Evolutionary conservation across 1,140 invertebrate species (phyloP), one percentile per base, ranked within the genome.

Genomic region (Caenorhabditis briggsae): DNA sequence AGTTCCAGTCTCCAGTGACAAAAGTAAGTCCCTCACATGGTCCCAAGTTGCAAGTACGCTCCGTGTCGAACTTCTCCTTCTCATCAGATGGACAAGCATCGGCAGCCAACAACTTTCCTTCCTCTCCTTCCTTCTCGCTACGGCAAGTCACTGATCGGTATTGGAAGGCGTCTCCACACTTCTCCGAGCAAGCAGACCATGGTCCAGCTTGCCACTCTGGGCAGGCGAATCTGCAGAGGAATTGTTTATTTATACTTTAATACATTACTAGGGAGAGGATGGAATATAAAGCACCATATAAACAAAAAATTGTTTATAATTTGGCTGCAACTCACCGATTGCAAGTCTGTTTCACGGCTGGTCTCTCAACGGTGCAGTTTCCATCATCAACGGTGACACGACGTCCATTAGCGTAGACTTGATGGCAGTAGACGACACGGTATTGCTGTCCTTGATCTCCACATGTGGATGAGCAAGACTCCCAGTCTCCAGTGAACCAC

Each of bases 21-120:
- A 97, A 98, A 92, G 97, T 96, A 18, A 97, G 95, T 14, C 96
- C 96, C 82, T 96, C 96, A 91, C 97, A 98, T 8, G 96, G 96
- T 61, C 95, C 94, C 48, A 96, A 88, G 86, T 95, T 94, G 92
- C 97, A 97, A 56, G 93, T 82, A 90, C 95, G 94, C 88, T 95
- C 95, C 8, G 91, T 93, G 18, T 94, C 94, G 0, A 96, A 96
- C 90, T 95, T 95, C 53, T 91, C 89, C 56, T 95, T 94, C 3
- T 89, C 92, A 9, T 92, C 90, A 11, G 82, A 12, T 59, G 59
- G 59, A 20, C 82, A 83, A 23, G 94, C 93, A 0, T 94, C 92
- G 89, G 97, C 95, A 0, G 94, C 94, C 25, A 96, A 92, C 0
- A 96, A 93, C 89, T 95, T 90, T 56, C 89, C 92, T 84, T 92